These are phyloP conservation scores for Thunnus albacares DNA, from an alignment of 2,797 vertebrate species.

Conservation along the genomic window DNA sequence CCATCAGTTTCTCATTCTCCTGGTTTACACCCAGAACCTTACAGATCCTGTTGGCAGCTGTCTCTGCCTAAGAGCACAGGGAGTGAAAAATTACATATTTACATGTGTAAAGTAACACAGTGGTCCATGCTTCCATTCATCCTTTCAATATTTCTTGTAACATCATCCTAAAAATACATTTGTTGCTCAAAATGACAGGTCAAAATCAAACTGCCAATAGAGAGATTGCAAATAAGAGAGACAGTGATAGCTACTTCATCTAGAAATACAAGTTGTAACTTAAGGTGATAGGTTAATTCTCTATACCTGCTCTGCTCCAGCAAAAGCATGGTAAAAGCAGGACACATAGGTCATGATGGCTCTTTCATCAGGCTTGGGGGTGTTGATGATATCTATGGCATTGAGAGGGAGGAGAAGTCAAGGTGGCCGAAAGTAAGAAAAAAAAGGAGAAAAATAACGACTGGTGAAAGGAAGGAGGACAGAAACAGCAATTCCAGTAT, in stretches of 20 bases:
- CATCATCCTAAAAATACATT: conserved; percentile 5
- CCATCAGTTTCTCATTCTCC: conserved; percentile 99
- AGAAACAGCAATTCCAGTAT: background rate
- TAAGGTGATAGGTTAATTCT: background rate
- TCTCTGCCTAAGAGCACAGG: conserved; percentile 91
- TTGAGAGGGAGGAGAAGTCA: conserved; percentile 63
- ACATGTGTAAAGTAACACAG: conserved; percentile 29
- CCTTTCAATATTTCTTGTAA: conserved; percentile 9
- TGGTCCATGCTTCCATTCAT: conserved; percentile 9
- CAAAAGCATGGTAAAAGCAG: conserved; percentile 99
- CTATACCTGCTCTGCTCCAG: conserved; percentile 98
- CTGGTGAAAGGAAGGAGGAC: background rate
- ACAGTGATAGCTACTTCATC: background rate
- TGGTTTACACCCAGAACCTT: conserved; percentile 99
- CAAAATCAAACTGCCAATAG: conserved; percentile 19
- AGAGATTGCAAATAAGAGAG: background rate
- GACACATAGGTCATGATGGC: conserved; percentile 99
- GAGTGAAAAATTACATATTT: conserved; percentile 20
- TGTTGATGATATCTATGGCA: conserved; percentile 95
- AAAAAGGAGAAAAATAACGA: background rate
- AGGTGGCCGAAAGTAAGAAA: conserved; percentile 35
- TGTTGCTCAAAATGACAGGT: conserved; percentile 22
- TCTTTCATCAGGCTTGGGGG: conserved; percentile 98
- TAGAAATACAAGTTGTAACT: conserved; percentile 16
- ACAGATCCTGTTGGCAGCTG: conserved; percentile 98